Percentiles rank a stretch among this genome's conserved stretches.
These are phyloP conservation scores for Philantomba maxwellii DNA, from an alignment of 2,113 vertebrate species.

Conservation along the genomic window DNA sequence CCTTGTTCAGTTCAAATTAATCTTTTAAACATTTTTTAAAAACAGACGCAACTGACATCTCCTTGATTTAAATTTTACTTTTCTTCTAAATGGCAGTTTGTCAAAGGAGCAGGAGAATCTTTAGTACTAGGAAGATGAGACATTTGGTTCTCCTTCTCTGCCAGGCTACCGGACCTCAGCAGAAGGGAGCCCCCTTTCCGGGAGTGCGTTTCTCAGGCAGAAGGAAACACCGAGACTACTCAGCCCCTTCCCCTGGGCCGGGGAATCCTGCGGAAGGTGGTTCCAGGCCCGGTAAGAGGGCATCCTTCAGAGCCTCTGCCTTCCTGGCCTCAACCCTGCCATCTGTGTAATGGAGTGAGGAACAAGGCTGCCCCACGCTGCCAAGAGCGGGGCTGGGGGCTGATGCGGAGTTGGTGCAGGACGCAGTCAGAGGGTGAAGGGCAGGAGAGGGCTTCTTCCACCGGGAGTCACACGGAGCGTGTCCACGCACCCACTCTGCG, in stretches of 20 bases:
- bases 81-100: background rate
- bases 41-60: background rate
- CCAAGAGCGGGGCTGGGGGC: background rate
- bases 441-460: background rate
- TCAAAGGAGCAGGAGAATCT: background rate
- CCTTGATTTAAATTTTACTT: background rate
- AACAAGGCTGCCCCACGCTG: background rate
- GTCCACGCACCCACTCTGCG: background rate
- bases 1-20: background rate
- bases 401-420: background rate
- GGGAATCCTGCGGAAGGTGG: background rate
- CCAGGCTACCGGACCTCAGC: too few species aligned
- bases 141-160: background rate
- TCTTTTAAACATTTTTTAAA: background rate
- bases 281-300: background rate
- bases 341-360: background rate
- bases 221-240: accelerated
- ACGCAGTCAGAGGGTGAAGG: background rate
- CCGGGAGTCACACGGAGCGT: background rate
- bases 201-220: background rate
- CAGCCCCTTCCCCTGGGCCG: background rate
- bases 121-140: background rate
- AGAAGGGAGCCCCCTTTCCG: background rate
- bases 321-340: background rate
- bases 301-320: background rate